A percentile compares a stretch with the other conserved stretches of the same genome.
Evolutionary conservation across 1,140 invertebrate species (phyloP).

Genomic region (Teleopsis dalmanni): DNA sequence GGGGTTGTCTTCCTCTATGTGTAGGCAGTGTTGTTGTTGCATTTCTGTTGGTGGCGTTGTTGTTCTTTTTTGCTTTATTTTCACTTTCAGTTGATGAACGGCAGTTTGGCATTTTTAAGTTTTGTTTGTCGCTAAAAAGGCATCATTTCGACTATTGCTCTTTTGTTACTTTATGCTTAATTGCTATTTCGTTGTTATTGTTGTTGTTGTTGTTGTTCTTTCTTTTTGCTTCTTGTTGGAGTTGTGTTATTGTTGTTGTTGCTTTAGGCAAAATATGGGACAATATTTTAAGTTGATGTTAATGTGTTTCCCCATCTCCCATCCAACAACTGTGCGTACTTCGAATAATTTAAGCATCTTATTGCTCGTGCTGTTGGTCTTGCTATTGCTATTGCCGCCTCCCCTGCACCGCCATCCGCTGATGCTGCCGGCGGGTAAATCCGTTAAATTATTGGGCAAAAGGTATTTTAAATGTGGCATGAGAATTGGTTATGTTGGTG

Average conservation of each 20-base stretch:
- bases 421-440: not conserved
- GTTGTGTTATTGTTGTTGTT: not conserved
- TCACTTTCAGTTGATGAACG: conserved; percentile 5
- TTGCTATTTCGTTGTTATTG: not conserved
- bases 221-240: too few relatives aligned
- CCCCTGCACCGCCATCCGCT: not conserved
- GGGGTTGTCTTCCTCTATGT: not conserved
- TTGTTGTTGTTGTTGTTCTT: not conserved
- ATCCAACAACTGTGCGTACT: not conserved
- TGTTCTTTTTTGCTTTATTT: too few relatives aligned
- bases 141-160: too few relatives aligned
- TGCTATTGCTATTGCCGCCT: not conserved
- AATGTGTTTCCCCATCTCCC: not conserved
- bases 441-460: conserved; percentile 10
- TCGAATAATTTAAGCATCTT: not conserved
- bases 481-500: not conserved
- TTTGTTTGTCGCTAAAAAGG: not conserved
- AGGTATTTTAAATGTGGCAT: conserved; percentile 8
- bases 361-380: not conserved
- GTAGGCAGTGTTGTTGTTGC: not conserved
- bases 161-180: not conserved
- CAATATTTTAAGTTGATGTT: conserved; percentile 10
- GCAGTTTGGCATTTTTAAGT: conserved; percentile 8
- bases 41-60: not conserved
- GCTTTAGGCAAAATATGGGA: conserved; percentile 9